Base-by-base conservation (phyloP, 2,797 vertebrate species). In the Platyrinchus mystaceus region DNA sequence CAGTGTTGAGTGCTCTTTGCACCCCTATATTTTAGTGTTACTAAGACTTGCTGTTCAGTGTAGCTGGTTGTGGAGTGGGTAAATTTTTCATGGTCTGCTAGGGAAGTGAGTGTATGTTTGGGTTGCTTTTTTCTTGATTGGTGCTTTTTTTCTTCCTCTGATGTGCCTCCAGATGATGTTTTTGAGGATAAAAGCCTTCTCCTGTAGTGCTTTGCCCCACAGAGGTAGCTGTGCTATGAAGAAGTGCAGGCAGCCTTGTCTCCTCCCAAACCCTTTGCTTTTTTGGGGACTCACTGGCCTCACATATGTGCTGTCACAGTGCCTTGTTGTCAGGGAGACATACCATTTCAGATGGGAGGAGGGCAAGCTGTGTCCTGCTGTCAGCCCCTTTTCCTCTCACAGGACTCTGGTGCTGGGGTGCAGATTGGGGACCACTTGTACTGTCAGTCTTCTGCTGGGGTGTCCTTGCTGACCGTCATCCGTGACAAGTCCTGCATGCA, bases 321-420 rank as follows among this genome's bases (percentile, higher is more conserved):
- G 43, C 43, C 39, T n/a, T 64, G 27, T 27, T n/a, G 17, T 37
- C 16, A 59, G 32, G 9, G 27, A 11, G 8, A 11, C 1, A 12
- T 1, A 2, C 7, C 4, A 0, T 71, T 69, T 77, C 18, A 13
- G 43, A 75, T 30, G 30, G 5, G 7, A 50, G 60, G 19, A 58
- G 37, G 34, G 26, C 27, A 14, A 0, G 0, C 52, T 2, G 7
- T 2, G 3, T 22, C 34, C 59, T 5, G 2, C 46, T 3, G 1
- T 32, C 30, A n/a, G 62, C 32, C 30, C 58, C 39, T 24, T 50
- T 58, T 16, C n/a, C 28, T 50, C n/a, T 36, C 5, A 1, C 16
- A 6, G 64, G n/a, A 21, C 47, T 52, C 41, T 1, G 6, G 22
- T 24, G 41, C 14, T 26, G 28, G 37, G 59, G 11, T 22, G 2